Evolutionary conservation across 2,888 invertebrate species (phyloP), one percentile per base, ranked within the genome.

Genomic region (Drosophila anomalipes): DNA sequence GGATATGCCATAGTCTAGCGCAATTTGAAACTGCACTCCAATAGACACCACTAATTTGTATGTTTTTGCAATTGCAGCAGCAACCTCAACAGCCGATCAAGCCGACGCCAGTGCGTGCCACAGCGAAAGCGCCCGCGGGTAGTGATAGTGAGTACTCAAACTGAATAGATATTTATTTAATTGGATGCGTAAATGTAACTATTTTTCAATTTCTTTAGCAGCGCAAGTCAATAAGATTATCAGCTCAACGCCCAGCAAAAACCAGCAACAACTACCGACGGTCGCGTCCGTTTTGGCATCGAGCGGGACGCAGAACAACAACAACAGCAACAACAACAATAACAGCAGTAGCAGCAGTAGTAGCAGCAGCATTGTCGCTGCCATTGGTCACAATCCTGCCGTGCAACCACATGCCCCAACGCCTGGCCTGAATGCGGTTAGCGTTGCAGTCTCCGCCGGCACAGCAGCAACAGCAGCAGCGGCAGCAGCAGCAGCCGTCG

Each of bases 101-200:
- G 94, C 97, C 97, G 78, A 96, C 96, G 92, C 97, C 97, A 83
- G 96, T 98, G 89, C 95, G 96, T 94, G 96, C 96, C 22, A 79
- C 83, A 63, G 62, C 70, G 63, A 92, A 92, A 93, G 92, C 91
- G 91, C 92, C 93, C 92, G 93, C 92, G 95, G 95, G 94, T 94
- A 82, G 80, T 85, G 95, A 95, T 85, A 84, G 92, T 90, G 67
- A 91, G 86, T 83, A 58, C 6, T n/a, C 32, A n/a, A 30, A 32
- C 6, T 19, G 28, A 49, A 32, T 28, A 26, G 3, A 22, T 39
- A 16, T 39, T n/a, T n/a, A 39, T 9, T 4, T 1, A n/a, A 32
- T 28, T 10, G 7, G 14, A 6, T 22, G 10, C 5, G 19, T 26
- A 66, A 63, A 26, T 51, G 4, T 65, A 39, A 19, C 19, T 10